Conservation (phyloP, 2,888 invertebrate species). For the Melanostoma mellinum region DNA sequence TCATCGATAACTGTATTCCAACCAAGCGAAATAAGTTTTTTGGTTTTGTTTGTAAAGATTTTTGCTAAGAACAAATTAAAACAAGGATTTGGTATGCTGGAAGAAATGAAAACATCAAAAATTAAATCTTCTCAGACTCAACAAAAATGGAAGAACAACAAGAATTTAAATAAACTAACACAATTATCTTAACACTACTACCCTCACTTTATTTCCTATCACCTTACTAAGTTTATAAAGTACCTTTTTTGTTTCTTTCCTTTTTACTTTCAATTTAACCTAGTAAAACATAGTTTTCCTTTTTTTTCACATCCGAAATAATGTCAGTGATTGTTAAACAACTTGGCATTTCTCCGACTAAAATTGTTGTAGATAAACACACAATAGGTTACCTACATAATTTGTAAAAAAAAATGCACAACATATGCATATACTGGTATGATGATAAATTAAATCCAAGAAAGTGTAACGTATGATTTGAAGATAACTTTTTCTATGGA, state of each 20-base stretch:
- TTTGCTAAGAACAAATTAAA: too few relatives aligned
- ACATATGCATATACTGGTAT: constrained; percentile 21
- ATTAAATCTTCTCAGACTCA: too few relatives aligned
- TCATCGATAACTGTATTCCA: too few relatives aligned
- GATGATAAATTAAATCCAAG: constrained; percentile 27
- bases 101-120: too few relatives aligned
- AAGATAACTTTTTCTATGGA: constrained; percentile 46
- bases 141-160: too few relatives aligned
- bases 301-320: constrained; percentile 16
- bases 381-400: constrained; percentile 14
- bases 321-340: constrained; percentile 43
- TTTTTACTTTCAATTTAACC: constrained; percentile 1
- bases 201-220: too few relatives aligned
- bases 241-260: constrained; percentile 4
- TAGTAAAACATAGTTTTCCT: constrained; percentile 18
- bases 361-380: neutral
- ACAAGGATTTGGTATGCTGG: too few relatives aligned
- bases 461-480: constrained; percentile 27
- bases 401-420: constrained; percentile 11
- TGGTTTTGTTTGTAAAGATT: too few relatives aligned
- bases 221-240: too few relatives aligned
- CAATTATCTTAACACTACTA: too few relatives aligned
- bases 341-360: constrained; percentile 14
- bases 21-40: too few relatives aligned
- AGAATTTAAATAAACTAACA: too few relatives aligned